A percentile compares a stretch with the other conserved stretches of the same genome.
These are phyloP conservation scores for Tinea trinotella DNA, from an alignment of 2,888 invertebrate species.

Conservation along the genomic window DNA sequence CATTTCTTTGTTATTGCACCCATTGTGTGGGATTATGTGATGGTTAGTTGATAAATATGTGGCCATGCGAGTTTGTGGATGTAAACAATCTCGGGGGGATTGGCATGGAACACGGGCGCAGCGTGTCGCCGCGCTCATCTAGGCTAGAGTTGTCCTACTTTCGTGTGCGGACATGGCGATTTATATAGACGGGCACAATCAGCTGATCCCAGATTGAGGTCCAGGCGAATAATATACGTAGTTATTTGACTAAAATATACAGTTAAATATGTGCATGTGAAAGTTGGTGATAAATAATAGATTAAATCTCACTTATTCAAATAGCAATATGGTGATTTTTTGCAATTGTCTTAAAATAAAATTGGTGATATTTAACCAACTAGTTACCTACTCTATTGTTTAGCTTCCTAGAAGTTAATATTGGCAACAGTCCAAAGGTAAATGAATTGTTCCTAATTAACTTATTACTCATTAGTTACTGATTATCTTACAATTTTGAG, in stretches of 20 bases:
- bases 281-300: background rate
- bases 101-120: constrained; percentile 30
- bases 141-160: constrained; percentile 61
- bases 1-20: constrained; percentile 62
- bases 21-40: constrained; percentile 22
- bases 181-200: constrained; percentile 65
- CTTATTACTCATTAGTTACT: background rate
- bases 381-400: background rate
- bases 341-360: background rate
- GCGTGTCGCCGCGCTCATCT: constrained; percentile 47
- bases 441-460: background rate
- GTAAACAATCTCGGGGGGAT: background rate
- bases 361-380: background rate
- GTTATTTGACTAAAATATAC: constrained; percentile 25
- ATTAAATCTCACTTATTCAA: background rate
- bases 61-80: constrained; percentile 26
- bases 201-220: constrained; percentile 56
- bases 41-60: background rate
- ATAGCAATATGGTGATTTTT: background rate
- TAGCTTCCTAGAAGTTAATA: background rate
- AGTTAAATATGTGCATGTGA: background rate
- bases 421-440: constrained; percentile 7
- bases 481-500: constrained; percentile 2
- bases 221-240: constrained; percentile 36
- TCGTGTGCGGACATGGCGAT: constrained; percentile 56